Evolutionary conservation across 2,888 invertebrate genomes (phyloP).

Genomic region (Polyommatus iphigenia): DNA sequence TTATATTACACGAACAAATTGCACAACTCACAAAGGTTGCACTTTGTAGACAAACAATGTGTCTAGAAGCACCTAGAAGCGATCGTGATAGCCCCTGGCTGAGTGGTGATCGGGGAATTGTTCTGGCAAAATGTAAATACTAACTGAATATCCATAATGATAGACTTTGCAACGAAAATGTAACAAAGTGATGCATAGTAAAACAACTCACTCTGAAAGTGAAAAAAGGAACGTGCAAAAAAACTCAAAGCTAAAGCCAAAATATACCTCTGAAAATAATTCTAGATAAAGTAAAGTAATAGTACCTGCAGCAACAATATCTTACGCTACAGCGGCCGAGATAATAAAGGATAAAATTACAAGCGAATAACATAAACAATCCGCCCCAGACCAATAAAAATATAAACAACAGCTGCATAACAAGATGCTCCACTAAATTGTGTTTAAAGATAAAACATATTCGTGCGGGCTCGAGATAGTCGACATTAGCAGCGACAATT

Average conservation of each 20-base stretch:
- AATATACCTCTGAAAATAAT: neutral
- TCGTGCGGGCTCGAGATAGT: slow-evolving; percentile 46
- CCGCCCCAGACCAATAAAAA: slow-evolving; percentile 26
- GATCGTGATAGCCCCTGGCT: neutral
- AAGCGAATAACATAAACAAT: slow-evolving; percentile 15
- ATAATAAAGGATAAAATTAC: slow-evolving; percentile 19
- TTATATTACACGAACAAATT: neutral
- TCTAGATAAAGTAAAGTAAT: no score
- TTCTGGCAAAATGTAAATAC: neutral
- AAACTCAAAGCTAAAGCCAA: neutral
- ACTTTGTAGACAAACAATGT: neutral
- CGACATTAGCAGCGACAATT: slow-evolving; percentile 46
- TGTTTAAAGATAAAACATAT: slow-evolving; percentile 29
- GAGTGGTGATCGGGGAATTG: neutral
- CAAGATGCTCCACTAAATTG: slow-evolving; percentile 24
- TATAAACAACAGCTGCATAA: slow-evolving; percentile 28
- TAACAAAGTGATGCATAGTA: neutral
- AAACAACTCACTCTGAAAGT: neutral
- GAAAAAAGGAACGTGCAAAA: neutral
- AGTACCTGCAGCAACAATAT: neutral
- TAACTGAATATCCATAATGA: neutral
- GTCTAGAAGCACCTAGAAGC: neutral
- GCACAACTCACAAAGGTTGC: neutral
- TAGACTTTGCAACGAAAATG: neutral
- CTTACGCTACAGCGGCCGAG: neutral